A percentile compares a stretch with the other conserved stretches of the same genome.
phyloP scores from a whole-genome alignment of 2,888 invertebrate genomes.

The Nysson spinosus region DNA sequence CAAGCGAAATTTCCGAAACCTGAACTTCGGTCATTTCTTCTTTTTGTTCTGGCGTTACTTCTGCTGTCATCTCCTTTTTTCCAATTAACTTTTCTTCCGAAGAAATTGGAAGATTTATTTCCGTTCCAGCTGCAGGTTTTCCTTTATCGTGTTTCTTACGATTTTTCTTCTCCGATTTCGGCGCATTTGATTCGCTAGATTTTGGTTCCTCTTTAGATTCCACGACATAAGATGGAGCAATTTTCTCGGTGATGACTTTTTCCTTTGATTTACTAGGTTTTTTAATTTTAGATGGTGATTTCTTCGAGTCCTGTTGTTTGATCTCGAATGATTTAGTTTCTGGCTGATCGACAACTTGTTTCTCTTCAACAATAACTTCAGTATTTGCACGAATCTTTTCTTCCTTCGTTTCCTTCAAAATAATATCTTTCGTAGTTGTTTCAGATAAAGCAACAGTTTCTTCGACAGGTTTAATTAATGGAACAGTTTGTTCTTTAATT shows the following conservation, averaged over 20 bases:
- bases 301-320: slow-evolving; percentile 38
- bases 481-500: not conserved
- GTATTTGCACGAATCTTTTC: too few species aligned
- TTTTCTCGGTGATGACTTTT: slow-evolving; percentile 17
- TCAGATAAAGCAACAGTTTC: not conserved
- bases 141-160: slow-evolving; percentile 22
- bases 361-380: slow-evolving; percentile 47
- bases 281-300: slow-evolving; percentile 27
- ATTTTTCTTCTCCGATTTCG: slow-evolving; percentile 16
- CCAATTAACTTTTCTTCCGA: not conserved
- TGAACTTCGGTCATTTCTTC: not conserved
- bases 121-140: not conserved
- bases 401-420: too few species aligned
- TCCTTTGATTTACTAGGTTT: slow-evolving; percentile 28
- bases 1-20: not conserved
- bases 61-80: not conserved
- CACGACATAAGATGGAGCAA: not conserved
- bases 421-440: too few species aligned
- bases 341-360: slow-evolving; percentile 5
- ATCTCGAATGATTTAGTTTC: too few species aligned
- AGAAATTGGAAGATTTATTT: not conserved
- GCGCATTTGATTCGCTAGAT: slow-evolving; percentile 6
- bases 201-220: slow-evolving; percentile 23
- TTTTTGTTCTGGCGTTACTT: not conserved
- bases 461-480: not conserved